These are phyloP conservation scores for Elymnias hypermnestra DNA, from an alignment of 1,140 invertebrate species.

Conservation along the genomic window DNA sequence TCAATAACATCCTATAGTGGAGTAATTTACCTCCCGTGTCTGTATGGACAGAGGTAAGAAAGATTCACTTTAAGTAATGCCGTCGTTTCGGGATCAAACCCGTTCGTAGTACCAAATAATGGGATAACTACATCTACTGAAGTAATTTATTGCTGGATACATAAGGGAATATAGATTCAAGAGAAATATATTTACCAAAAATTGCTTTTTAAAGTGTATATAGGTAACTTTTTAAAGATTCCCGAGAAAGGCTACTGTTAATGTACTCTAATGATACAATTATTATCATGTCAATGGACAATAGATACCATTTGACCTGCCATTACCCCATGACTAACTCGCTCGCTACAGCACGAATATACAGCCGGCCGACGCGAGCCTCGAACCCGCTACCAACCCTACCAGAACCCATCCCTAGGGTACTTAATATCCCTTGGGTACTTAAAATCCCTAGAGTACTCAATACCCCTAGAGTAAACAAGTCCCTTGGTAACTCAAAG, in stretches of 20 bases:
- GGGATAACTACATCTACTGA: constrained; percentile 69
- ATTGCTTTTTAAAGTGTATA: constrained; percentile 69
- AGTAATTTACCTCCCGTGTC: too few species aligned
- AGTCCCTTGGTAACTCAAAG: too few species aligned
- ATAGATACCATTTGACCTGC: constrained; percentile 72
- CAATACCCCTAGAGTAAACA: too few species aligned
- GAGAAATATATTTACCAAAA: constrained; percentile 75
- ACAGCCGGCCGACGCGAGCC: constrained; percentile 48
- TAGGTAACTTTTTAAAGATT: constrained; percentile 70
- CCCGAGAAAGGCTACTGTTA: constrained; percentile 73
- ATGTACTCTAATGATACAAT: constrained; percentile 76
- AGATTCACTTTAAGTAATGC: too few species aligned
- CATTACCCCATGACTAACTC: constrained; percentile 62
- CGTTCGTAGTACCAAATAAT: constrained; percentile 42
- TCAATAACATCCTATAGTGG: too few species aligned
- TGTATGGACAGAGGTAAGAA: too few species aligned
- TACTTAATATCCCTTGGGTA: constrained; percentile 60
- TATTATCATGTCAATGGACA: constrained; percentile 75
- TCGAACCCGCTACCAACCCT: constrained; percentile 47
- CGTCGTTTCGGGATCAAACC: too few species aligned
- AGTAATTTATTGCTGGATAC: constrained; percentile 75
- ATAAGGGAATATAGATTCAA: constrained; percentile 74
- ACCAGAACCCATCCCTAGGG: constrained; percentile 58
- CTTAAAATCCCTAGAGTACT: too few species aligned
- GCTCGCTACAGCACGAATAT: constrained; percentile 67